phyloP scores from a whole-genome alignment of 2,888 invertebrate species.

The Meganola albula region DNA sequence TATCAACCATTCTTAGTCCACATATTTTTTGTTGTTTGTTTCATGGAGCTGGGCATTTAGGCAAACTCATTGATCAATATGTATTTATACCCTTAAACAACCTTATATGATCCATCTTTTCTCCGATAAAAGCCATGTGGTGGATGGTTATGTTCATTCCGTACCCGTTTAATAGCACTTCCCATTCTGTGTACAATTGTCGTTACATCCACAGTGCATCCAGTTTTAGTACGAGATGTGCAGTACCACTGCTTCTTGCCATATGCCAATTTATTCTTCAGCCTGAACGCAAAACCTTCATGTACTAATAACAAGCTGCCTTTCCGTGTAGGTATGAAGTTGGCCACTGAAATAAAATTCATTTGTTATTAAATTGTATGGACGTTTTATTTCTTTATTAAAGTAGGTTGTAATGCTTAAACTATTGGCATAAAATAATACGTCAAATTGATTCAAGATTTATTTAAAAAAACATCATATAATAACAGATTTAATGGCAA shows the following conservation, averaged over 20 bases:
- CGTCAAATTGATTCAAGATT: too few species aligned
- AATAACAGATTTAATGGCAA: too few species aligned
- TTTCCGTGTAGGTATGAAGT: conserved; percentile 61
- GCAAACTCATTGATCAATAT: too few species aligned
- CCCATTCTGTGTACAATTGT: conserved; percentile 48
- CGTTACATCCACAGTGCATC: conserved; percentile 62
- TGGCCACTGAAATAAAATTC: conserved; percentile 53
- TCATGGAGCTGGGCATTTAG: too few species aligned
- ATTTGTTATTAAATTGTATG: conserved; percentile 15
- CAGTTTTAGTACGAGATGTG: conserved; percentile 56
- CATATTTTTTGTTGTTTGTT: too few species aligned
- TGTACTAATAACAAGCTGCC: conserved; percentile 60
- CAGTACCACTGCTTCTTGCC: conserved; percentile 72
- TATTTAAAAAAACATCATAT: too few species aligned
- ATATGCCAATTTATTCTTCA: conserved; percentile 65
- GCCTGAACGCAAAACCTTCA: conserved; percentile 59
- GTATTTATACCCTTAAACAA: too few species aligned
- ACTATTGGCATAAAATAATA: too few species aligned
- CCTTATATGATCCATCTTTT: conserved; percentile 60
- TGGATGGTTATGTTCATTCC: conserved; percentile 58
- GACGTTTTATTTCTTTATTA: background rate
- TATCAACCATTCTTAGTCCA: too few species aligned
- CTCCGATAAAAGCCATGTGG: conserved; percentile 59
- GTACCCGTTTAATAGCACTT: conserved; percentile 50
- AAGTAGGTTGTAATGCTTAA: background rate